Conservation (phyloP, 2,888 invertebrate genomes). For the Ethmia dodecea region DNA sequence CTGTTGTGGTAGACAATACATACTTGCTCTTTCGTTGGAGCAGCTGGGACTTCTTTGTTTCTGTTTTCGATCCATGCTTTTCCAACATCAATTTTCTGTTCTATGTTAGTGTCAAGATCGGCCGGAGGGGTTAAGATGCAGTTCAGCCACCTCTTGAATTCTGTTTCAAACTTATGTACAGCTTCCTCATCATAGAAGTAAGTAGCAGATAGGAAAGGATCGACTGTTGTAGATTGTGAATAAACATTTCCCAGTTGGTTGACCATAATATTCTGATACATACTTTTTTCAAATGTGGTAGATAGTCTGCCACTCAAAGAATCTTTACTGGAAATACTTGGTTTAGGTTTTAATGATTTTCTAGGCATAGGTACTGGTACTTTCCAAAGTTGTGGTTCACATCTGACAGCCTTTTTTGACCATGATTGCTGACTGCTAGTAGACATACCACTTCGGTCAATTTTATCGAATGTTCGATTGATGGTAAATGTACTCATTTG, state of each 20-base stretch:
- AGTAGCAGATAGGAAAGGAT: conserved; percentile 82
- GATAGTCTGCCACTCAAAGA: conserved; percentile 30
- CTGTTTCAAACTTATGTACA: conserved; percentile 81
- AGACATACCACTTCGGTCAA: conserved; percentile 28
- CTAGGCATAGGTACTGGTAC: conserved; percentile 41
- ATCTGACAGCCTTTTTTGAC: conserved; percentile 57
- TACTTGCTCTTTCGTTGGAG: conserved; percentile 84
- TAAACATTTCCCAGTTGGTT: conserved; percentile 62
- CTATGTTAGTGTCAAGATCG: conserved; percentile 81
- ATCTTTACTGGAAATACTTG: conserved; percentile 32
- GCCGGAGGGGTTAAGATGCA: conserved; percentile 85
- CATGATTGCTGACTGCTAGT: conserved; percentile 42
- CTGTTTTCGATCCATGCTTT: conserved; percentile 86
- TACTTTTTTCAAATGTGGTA: conserved; percentile 50
- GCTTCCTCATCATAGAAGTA: conserved; percentile 83
- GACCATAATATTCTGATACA: conserved; percentile 53
- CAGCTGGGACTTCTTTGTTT: conserved; percentile 80
- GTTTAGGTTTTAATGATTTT: conserved; percentile 40
- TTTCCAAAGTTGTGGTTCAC: conserved; percentile 60
- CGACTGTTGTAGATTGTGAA: conserved; percentile 73
- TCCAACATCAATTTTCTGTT: conserved; percentile 82
- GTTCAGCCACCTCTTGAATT: conserved; percentile 89
- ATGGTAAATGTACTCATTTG: conserved; percentile 58
- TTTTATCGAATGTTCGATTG: conserved; percentile 61
- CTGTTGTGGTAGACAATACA: conserved; percentile 83